Evolutionary conservation across 1,140 invertebrate species (phyloP), one percentile per base, ranked within the genome.

Genomic region (Drosophila ananassae): DNA sequence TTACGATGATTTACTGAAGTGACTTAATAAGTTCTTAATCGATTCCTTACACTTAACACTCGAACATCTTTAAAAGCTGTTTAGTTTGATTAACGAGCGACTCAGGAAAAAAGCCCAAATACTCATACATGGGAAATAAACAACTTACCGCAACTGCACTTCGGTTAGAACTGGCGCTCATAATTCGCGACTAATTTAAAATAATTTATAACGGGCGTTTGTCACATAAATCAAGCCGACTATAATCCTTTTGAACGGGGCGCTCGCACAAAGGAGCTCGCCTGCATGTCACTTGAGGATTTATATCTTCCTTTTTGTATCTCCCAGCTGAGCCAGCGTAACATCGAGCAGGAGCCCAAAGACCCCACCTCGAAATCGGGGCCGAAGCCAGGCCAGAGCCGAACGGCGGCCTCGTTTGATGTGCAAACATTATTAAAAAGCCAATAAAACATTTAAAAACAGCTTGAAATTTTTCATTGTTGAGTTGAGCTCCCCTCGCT

Each of bases 401-500:
- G 60, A 37, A 22, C 4, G 78, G 79, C 82, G 83, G 83, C 79
- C 60, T 37, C 63, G 66, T 87, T 87, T 87, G 83, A 87, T 73
- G 79, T 89, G 76, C 79, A 79, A 82, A 83, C 79, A 89, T 87
- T 87, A 87, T 87, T 83, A 87, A 89, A 87, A 87, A 87, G 72
- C 83, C 83, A 87, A 87, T 87, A 87, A 87, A 87, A 87, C 83
- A 89, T 87, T 87, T 87, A 87, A 87, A 89, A 87, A 87, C 83
- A 89, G 83, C 83, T 87, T 87, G 83, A 87, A 87, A 87, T 87
- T 87, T 87, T 73, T 87, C 79, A 89, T 83, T 87, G 84, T 87
- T 87, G 78, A 62, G 66, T 21, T 54, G 68, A 17, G 39, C 66
- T 58, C 54, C 54, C 48, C 66, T 71, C 57, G 81, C 58, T 48